phyloP scores from a whole-genome alignment of 2,797 vertebrate genomes.

The Acestrorhynchus altus region DNA sequence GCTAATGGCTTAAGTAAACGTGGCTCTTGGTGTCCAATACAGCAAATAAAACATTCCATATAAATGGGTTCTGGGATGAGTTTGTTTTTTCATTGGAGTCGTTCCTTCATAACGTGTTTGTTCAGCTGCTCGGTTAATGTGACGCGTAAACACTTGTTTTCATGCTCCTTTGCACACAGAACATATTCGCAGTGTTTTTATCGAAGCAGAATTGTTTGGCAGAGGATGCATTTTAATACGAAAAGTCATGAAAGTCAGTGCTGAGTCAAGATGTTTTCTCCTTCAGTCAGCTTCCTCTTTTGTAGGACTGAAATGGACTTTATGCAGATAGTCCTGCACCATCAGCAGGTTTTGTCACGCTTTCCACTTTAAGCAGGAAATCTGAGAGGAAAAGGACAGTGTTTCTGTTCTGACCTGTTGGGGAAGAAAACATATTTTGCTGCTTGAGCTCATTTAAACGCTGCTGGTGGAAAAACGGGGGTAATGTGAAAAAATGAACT shows the following conservation, averaged over 20 bases:
- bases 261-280: slow-evolving; percentile 2
- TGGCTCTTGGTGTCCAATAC: slow-evolving; percentile 56
- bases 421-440: too few relatives aligned
- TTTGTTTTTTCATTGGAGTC: not conserved
- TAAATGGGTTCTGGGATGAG: not conserved
- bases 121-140: not conserved
- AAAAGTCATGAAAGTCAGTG: slow-evolving; percentile 11
- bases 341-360: not conserved
- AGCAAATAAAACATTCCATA: slow-evolving; percentile 61
- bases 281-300: slow-evolving; percentile 30
- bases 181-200: not conserved
- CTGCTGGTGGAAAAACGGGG: too few relatives aligned
- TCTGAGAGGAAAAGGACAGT: not conserved
- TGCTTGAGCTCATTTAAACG: too few relatives aligned
- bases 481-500: too few relatives aligned
- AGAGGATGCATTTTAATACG: not conserved
- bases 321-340: not conserved
- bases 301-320: slow-evolving; percentile 1
- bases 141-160: not conserved
- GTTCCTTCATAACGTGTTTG: too few relatives aligned
- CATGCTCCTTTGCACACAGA: too few relatives aligned
- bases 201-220: not conserved
- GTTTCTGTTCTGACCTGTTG: too few relatives aligned
- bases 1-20: slow-evolving; percentile 53
- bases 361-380: not conserved